Conservation (phyloP, 2,113 vertebrate species). For the Trochalopteron elliotii region DNA sequence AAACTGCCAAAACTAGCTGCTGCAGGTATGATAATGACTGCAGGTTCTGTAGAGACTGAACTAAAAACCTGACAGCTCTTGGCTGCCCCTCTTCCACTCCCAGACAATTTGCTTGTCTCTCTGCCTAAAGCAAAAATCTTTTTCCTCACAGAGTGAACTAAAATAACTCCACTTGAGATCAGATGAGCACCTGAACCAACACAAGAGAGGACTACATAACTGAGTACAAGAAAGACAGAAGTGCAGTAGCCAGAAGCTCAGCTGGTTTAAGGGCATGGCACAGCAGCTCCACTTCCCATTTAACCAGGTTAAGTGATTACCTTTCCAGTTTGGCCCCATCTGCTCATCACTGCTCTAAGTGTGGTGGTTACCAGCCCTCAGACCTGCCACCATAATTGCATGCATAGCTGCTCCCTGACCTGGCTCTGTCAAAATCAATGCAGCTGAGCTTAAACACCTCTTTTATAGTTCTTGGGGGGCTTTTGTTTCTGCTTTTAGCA, state of each 20-base stretch:
- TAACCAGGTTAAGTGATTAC: conserved; percentile 32
- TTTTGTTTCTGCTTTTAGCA: conserved; percentile 62
- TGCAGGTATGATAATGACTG: background rate
- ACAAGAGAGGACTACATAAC: background rate
- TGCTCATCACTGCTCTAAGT: conserved; percentile 45
- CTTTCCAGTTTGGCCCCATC: background rate
- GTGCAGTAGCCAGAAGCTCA: background rate
- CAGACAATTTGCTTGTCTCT: background rate
- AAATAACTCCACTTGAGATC: background rate
- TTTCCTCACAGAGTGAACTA: background rate
- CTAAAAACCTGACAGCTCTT: background rate
- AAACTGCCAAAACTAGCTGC: background rate
- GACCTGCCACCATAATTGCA: conserved; percentile 37
- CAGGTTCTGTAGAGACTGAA: background rate
- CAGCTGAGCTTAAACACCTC: conserved; percentile 63
- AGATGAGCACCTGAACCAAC: background rate
- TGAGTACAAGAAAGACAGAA: background rate
- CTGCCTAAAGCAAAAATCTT: background rate
- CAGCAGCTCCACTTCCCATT: background rate
- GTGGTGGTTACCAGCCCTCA: background rate
- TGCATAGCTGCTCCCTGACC: conserved; percentile 56
- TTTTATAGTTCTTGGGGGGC: conserved; percentile 63
- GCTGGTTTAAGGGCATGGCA: background rate
- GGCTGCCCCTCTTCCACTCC: background rate
- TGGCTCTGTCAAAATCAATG: conserved; percentile 59